Evolutionary conservation across 2,888 invertebrate species (phyloP), one percentile per base, ranked within the genome.

Genomic region (Nomada ferruginata): DNA sequence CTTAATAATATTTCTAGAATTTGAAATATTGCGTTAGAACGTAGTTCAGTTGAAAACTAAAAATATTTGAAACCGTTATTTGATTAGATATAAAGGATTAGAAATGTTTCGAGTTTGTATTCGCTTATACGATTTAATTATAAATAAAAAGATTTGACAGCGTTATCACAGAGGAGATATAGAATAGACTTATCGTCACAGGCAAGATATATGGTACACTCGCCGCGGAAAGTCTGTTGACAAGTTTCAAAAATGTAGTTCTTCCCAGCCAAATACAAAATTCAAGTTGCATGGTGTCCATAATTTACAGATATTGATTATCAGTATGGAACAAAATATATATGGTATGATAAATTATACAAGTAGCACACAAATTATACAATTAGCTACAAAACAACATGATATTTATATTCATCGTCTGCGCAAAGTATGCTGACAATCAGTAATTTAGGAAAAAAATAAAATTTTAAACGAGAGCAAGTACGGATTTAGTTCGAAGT

Each of bases 401-500:
- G 20, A 29, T 29, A 18, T 53, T 55, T 20, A 11, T 55, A 55
- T 11, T 20, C 20, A 23, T 20, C 55, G 55, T 3, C 4, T 11
- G 55, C 23, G 20, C 20, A 23, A 55, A 20, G 23, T 55, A 55
- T 23, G 55, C 20, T 55, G 11, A 55, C 55, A 23, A 55, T 2
- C 20, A 55, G 20, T 55, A 23, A 20, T 55, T 23, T 5, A 23
- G 23, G 20, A 55, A 55, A 15, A 26, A 55, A 23, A 20, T 23
- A 11, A 55, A 9, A 23, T 55, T 55, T 23, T 9, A 10, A 55
- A 55, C 66, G 60, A 52, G 11, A 60, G 42, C 5, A 18, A 29
- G 4, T 63, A 23, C 20, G 47, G 20, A 55, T 15, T 63, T 63
- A 63, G 47, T 63, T 47, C 15, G 63, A 44, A 20, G 65, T 53